phyloP scores from a whole-genome alignment of 2,888 invertebrate genomes.

The Diaperis boleti region DNA sequence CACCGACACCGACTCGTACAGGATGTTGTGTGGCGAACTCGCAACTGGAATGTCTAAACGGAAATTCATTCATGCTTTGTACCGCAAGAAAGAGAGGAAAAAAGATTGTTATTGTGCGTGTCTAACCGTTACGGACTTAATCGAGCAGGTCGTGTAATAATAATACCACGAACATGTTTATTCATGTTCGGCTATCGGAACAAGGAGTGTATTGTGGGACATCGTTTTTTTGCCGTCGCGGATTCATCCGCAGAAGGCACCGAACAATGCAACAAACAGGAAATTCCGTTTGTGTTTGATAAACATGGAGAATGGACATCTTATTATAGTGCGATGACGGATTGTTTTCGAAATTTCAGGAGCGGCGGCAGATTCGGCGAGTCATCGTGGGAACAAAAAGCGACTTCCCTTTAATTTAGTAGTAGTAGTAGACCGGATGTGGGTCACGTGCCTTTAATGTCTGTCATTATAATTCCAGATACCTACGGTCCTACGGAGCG shows the following conservation, averaged over 20 bases:
- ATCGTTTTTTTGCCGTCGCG: constrained; percentile 8
- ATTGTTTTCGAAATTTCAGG: constrained; percentile 8
- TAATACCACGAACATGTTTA: constrained; percentile 15
- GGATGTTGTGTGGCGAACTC: constrained; percentile 7
- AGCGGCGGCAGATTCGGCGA: neutral
- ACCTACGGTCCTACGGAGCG: too few species aligned
- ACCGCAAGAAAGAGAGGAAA: constrained; percentile 14
- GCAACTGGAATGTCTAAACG: constrained; percentile 25
- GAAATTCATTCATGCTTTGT: constrained; percentile 30
- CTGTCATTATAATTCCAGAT: too few species aligned
- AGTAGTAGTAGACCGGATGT: too few species aligned
- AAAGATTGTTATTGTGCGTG: constrained; percentile 30
- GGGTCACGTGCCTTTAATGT: too few species aligned
- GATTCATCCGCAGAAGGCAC: constrained; percentile 3
- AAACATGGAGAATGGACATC: constrained; percentile 9
- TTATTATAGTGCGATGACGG: constrained; percentile 16
- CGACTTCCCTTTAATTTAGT: too few species aligned
- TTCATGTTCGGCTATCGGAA: neutral
- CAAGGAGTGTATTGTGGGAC: neutral
- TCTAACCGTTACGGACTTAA: constrained; percentile 25
- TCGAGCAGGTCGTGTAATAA: constrained; percentile 21
- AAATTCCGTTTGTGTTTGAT: constrained; percentile 30
- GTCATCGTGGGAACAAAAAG: too few species aligned
- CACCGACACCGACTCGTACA: constrained; percentile 3
- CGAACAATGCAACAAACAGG: constrained; percentile 29